Base-by-base conservation (phyloP, 2,797 vertebrate genomes). In the Linurgus olivaceus region DNA sequence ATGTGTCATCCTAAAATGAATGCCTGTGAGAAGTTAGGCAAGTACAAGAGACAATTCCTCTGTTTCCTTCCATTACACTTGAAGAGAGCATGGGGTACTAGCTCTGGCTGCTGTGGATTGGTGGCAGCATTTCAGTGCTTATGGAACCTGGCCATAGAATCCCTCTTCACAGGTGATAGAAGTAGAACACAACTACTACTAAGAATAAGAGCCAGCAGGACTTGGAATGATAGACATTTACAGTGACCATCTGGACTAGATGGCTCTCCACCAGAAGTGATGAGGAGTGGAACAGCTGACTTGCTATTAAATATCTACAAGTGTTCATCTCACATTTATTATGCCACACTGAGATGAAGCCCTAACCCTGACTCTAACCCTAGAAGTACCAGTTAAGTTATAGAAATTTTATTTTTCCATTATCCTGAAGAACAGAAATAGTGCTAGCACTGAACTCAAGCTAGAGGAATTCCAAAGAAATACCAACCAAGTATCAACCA, bases 261-360 rank as follows among this genome's bases (percentile, higher is more conserved):
- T 75, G 84, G 78, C 73, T 63, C 11, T 83, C 29, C 51, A 86
- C 89, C 78, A 92, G 66, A 38, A 66, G 24, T 1, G 4, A 48
- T 65, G 75, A 87, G 79, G 63, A 82, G 45, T 89, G 45, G 48
- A 93, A 90, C 82, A 93, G 85, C 82, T 94, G 92, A 88, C 58
- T 55, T 86, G 21, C 38, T 90, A 78, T 90, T 55, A 87, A 89
- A 89, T 93, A 74, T 12, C 65, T 66, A 28, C 61, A 78, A 88
- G 75, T 51, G 78, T 72, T 88, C 92, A n/a, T 92, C 72, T 85
- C 74, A 83, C 25, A 87, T 90, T 54, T 81, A 84, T 86, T 63
- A 40, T 24, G 21, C 61, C 47, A 37, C 2, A 12, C 75, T 70
- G 62, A 90, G 65, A 58, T 63, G 86, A 94, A 95, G 96, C 35